Base-by-base conservation (phyloP, 53 echinoderm and acorn worm species). In the Echinometra lucunter region DNA sequence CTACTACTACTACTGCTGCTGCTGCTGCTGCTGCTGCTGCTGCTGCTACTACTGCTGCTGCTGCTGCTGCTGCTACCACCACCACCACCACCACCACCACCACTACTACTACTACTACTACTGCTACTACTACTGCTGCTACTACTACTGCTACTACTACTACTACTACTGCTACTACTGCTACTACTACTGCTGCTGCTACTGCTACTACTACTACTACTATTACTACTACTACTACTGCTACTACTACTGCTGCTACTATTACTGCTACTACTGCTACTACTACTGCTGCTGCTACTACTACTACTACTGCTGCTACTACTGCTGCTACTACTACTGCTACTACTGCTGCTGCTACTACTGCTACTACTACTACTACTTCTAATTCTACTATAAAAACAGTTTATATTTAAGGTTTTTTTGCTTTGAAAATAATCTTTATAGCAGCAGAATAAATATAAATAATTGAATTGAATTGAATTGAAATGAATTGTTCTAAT, bases 81-180 rank as follows among this genome's bases (percentile, higher is more conserved):
- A 42, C 35, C 35, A 78, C 35, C 35, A 42, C 80, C 1, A 78
- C 37, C 35, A 42, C 35, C 35, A 35, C 35, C 6, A 35, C 35
- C 9, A 78, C 0, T 78, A 78, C 16, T 78, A 60, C 19, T 21
- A 60, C 19, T 4, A 47, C 49, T 53, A 53, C 53, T 53, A 53
- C 53, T 53, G 13, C 53, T 53, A 53, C 53, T 4, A 53, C 53
- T 13, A 53, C 4, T 4, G 13, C 63, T 80, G 37, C 81, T 37
- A 80, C 42, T 80, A 80, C 81, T 78, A n/a, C n/a, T 34, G 6
- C n/a, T 78, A 78, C 80, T 78, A 78, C 80, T 78, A 78, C 80
- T 35, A 35, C 80, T 35, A 78, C 37, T 78, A 78, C 80, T 78
- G 35, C 80, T 78, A 35, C 37, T 35, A 78, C 80, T 78, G 6